Evolutionary conservation across 2,797 vertebrate genomes (phyloP).

Genomic region (Rhynchotus rufescens): DNA sequence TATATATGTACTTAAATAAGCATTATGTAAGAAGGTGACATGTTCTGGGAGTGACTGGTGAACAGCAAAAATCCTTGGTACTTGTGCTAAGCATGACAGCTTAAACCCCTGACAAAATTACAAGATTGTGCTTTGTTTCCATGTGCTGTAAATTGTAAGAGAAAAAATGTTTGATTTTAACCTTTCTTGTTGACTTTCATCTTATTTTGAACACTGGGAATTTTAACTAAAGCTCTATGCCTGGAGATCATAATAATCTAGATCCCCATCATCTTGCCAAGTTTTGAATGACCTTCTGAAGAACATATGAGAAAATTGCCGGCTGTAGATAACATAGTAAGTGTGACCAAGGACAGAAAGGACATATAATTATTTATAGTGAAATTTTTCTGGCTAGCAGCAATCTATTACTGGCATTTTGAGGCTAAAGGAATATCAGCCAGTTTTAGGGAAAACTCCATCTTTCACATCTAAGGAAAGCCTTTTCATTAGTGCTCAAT

Average conservation of each 20-base stretch:
- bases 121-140: background rate
- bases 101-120: background rate
- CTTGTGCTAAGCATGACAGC: background rate
- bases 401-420: conserved; percentile 61
- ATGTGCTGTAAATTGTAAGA: background rate
- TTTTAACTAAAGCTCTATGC: conserved; percentile 35
- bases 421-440: conserved; percentile 55
- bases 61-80: background rate
- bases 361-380: conserved; percentile 61
- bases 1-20: background rate
- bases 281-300: conserved; percentile 62
- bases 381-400: conserved; percentile 45
- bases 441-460: conserved; percentile 19
- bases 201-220: conserved; percentile 50
- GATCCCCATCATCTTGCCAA: conserved; percentile 31
- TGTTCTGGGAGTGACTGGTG: background rate
- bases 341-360: conserved; percentile 71
- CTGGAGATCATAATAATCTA: conserved; percentile 57
- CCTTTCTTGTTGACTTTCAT: conserved; percentile 51
- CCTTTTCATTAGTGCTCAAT: conserved; percentile 36
- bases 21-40: background rate
- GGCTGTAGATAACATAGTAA: conserved; percentile 36
- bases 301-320: conserved; percentile 46
- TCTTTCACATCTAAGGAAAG: conserved; percentile 39
- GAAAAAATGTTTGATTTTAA: background rate